A percentile compares a stretch with the other conserved stretches of the same genome.
Evolutionary conservation across 2,113 vertebrate species (phyloP).

Genomic region (Ascaphus truei): DNA sequence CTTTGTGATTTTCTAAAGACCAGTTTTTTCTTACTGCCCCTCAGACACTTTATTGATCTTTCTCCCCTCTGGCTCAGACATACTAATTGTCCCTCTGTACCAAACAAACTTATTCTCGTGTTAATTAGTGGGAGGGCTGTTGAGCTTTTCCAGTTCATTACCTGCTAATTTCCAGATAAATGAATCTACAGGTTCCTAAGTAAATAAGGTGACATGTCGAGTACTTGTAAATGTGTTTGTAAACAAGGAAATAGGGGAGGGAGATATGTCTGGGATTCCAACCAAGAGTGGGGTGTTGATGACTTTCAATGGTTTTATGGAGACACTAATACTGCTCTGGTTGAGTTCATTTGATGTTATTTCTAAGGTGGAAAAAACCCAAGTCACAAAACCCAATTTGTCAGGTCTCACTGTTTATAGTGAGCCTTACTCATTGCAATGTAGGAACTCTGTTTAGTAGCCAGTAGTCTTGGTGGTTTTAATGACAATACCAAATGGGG

Average conservation of each 20-base stretch:
- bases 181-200: conserved; percentile 79
- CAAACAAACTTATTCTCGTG: conserved; percentile 83
- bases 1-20: conserved; percentile 46
- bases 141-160: conserved; percentile 82
- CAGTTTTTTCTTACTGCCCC: conserved; percentile 51
- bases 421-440: too few species aligned
- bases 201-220: conserved; percentile 80
- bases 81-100: conserved; percentile 77
- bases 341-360: too few species aligned
- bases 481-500: too few species aligned
- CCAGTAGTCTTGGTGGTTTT: too few species aligned
- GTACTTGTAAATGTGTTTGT: conserved; percentile 83
- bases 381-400: too few species aligned
- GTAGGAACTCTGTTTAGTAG: too few species aligned
- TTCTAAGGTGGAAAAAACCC: too few species aligned
- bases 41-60: conserved; percentile 74
- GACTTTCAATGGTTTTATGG: conserved; percentile 32
- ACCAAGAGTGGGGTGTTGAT: conserved; percentile 58
- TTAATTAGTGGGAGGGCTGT: conserved; percentile 82
- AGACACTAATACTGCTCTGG: too few species aligned
- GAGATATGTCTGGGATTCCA: conserved; percentile 53
- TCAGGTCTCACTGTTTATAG: too few species aligned
- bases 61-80: conserved; percentile 62
- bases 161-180: conserved; percentile 85
- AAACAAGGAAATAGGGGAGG: conserved; percentile 69